Percentiles rank a stretch among this genome's conserved stretches.
These are phyloP conservation scores for Gastracanthus pulcherrimus DNA, from an alignment of 2,888 invertebrate species.

Conservation along the genomic window DNA sequence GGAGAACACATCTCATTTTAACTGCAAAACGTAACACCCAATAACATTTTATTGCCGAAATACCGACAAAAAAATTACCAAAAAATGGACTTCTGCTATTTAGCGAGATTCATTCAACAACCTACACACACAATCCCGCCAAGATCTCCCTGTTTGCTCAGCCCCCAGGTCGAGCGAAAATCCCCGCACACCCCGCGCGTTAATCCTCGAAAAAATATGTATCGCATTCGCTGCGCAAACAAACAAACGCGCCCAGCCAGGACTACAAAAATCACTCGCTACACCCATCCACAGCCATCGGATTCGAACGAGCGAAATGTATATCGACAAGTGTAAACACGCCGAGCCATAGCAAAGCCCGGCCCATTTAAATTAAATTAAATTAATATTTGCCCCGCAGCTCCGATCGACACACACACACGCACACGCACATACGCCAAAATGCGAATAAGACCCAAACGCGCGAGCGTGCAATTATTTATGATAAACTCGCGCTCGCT, in stretches of 20 bases:
- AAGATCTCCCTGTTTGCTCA: background rate
- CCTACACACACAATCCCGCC: too few species aligned
- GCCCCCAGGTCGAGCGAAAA: too few species aligned
- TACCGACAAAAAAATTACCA: too few species aligned
- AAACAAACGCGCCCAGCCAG: background rate
- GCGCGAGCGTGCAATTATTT: constrained; percentile 70
- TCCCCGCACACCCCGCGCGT: background rate
- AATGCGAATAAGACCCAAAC: constrained; percentile 66
- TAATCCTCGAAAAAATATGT: constrained; percentile 11
- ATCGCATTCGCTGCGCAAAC: constrained; percentile 18
- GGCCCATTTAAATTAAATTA: constrained; percentile 74
- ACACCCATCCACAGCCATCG: too few species aligned
- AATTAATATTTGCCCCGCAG: constrained; percentile 73
- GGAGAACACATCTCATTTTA: too few species aligned
- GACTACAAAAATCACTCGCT: too few species aligned
- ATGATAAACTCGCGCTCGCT: constrained; percentile 70
- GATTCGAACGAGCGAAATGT: too few species aligned
- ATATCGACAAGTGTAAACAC: background rate
- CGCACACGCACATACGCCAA: constrained; percentile 54
- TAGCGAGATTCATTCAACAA: too few species aligned
- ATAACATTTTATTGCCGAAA: too few species aligned
- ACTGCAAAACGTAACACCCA: too few species aligned
- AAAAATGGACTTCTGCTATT: too few species aligned
- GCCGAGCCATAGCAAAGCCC: constrained; percentile 38
- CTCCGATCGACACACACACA: constrained; percentile 39